Base-by-base conservation (phyloP, 2,888 invertebrate genomes). In the Oligia latruncula region DNA sequence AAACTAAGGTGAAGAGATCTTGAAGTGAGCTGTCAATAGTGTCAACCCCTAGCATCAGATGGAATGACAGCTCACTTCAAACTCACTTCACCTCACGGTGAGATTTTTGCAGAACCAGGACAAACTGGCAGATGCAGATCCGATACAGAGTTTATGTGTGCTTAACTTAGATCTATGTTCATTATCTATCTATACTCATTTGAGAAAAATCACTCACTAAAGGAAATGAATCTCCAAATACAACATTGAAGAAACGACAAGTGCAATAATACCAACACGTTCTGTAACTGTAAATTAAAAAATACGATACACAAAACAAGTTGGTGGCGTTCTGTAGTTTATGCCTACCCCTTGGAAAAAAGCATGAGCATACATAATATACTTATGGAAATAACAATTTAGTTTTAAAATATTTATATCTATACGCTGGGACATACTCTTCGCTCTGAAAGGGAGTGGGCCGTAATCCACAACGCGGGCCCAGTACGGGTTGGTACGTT, bases 171-270 rank as follows among this genome's bases (percentile, higher is more conserved):
- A 20, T 0, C n/a, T 60, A n/a, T 0, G 60, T 11, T 60, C 13
- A n/a, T 60, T n/a, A n/a, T n/a, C 4, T 62, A 3, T 6, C 29
- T 15, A 62, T 2, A 0, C 15, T 29, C 2, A 29, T 29, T 29
- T 35, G 17, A 35, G 29, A 64, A 64, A 65, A 43, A 40, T 13
- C 13, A 65, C 93, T 94, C 88, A 96, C 96, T 77, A 94, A 68
- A 49, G 96, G 96, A 91, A 95, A 97, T 3, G 94, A 84, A 84
- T 97, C 96, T 4, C 96, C 96, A 88, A 96, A 97, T 77, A 95
- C 92, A 4, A 94, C 93, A 80, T 96, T 96, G 82, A 93, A 95
- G 64, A 95, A 90, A 0, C 95, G 95, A 81, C 96, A 95, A 8
- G 95, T 88, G 78, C 95, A 94, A 83, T 94, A 96, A 82, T 97